These are phyloP conservation scores for Megaceryle torquata DNA, from an alignment of 2,113 vertebrate species.

Conservation along the genomic window DNA sequence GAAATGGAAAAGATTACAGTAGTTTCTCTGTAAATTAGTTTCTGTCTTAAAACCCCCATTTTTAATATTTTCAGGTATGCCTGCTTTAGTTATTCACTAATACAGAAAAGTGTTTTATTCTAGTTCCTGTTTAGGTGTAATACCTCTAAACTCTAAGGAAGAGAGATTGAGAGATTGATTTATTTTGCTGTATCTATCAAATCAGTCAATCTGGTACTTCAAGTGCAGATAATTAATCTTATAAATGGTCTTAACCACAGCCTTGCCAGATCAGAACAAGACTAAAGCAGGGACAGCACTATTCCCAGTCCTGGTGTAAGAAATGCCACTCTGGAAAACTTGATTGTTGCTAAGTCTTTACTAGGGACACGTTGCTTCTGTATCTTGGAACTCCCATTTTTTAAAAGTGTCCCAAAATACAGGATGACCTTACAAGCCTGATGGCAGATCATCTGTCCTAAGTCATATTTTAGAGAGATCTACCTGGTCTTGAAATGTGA, in stretches of 20 bases:
- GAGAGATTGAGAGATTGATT: constrained; percentile 2
- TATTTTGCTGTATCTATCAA: constrained; percentile 22
- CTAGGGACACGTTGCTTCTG: not conserved
- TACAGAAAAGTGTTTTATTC: not conserved
- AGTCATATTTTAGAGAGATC: not conserved
- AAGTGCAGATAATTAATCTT: not conserved
- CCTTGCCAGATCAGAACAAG: not conserved
- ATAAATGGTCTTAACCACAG: not conserved
- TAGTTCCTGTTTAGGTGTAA: not conserved
- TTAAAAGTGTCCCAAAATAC: not conserved
- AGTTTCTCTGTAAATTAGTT: not conserved
- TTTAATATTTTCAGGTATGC: not conserved
- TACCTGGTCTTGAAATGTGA: not conserved
- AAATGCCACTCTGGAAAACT: not conserved
- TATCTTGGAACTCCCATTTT: not conserved
- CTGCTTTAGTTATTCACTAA: not conserved
- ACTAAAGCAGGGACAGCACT: not conserved
- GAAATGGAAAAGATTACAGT: not conserved
- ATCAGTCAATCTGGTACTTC: not conserved
- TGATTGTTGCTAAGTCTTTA: not conserved
- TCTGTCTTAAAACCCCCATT: not conserved
- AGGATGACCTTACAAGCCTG: not conserved
- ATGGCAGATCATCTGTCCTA: not conserved
- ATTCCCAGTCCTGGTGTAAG: not conserved
- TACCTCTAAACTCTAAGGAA: not conserved